A percentile compares a stretch with the other conserved stretches of the same genome.
Evolutionary conservation across 2,888 invertebrate genomes (phyloP).

Genomic region (Lamellibrachia columna): DNA sequence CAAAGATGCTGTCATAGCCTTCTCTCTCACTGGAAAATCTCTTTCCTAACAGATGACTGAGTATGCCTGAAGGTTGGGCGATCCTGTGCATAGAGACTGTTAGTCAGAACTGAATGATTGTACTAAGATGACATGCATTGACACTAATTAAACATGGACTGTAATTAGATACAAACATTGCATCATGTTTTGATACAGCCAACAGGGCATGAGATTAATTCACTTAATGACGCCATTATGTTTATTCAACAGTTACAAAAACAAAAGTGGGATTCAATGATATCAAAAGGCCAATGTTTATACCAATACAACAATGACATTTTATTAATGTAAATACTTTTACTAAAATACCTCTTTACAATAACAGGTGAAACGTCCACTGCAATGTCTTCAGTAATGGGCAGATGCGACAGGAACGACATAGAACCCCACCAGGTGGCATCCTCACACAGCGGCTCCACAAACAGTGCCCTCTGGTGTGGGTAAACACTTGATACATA

Average conservation of each 20-base stretch:
- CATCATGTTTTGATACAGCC: too few species aligned
- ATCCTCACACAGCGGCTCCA: slow-evolving; percentile 52
- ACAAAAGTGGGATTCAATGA: not conserved
- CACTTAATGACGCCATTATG: not conserved
- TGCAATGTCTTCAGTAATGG: slow-evolving; percentile 49
- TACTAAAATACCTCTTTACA: slow-evolving; percentile 51
- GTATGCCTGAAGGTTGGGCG: slow-evolving; percentile 52
- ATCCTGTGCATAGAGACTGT: slow-evolving; percentile 41
- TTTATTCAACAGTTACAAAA: not conserved
- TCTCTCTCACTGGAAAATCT: slow-evolving; percentile 50
- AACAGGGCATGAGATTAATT: too few species aligned
- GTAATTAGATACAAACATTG: too few species aligned
- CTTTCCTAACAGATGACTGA: slow-evolving; percentile 56
- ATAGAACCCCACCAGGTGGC: slow-evolving; percentile 42
- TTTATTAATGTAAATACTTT: not conserved
- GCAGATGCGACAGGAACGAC: slow-evolving; percentile 31
- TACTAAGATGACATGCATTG: not conserved
- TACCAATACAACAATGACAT: not conserved
- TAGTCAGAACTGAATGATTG: slow-evolving; percentile 18
- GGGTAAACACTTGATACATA: slow-evolving; percentile 35
- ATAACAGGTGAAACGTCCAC: slow-evolving; percentile 45
- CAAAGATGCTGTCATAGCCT: slow-evolving; percentile 54
- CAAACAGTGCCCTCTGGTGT: slow-evolving; percentile 48
- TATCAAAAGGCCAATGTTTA: slow-evolving; percentile 19
- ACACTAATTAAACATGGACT: too few species aligned